These are phyloP conservation scores for Camponotus floridanus DNA, from an alignment of 1,140 invertebrate genomes.

Conservation along the genomic window DNA sequence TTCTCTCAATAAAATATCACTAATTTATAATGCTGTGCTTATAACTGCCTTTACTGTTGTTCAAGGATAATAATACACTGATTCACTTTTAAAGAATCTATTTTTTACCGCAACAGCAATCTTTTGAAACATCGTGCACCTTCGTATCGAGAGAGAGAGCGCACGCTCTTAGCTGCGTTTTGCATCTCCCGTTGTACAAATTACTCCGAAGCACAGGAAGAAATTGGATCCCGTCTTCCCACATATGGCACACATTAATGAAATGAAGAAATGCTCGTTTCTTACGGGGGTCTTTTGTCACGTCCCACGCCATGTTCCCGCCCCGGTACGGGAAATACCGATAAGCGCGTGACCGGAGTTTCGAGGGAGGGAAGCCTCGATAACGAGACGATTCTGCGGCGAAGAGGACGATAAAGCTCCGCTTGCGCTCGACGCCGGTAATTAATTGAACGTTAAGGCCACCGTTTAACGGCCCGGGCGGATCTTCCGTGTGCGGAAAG, in stretches of 20 bases:
- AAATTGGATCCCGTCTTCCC: conserved; percentile 23
- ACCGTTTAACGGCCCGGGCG: conserved; percentile 36
- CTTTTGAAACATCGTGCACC: not conserved
- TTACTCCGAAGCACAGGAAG: not conserved
- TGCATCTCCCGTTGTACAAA: conserved; percentile 1
- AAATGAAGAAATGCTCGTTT: conserved; percentile 48
- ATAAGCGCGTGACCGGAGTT: conserved; percentile 55
- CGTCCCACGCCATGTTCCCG: conserved; percentile 40
- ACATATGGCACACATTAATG: conserved; percentile 17
- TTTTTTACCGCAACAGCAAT: not conserved
- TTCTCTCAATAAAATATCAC: too few relatives aligned
- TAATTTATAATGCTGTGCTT: too few relatives aligned
- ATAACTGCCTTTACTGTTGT: too few relatives aligned
- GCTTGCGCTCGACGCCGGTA: conserved; percentile 36
- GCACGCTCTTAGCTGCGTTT: conserved; percentile 1
- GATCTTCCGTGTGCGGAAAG: conserved; percentile 38
- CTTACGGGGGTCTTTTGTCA: conserved; percentile 42
- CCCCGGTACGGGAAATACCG: conserved; percentile 31
- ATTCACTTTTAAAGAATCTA: too few relatives aligned
- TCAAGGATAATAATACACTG: too few relatives aligned
- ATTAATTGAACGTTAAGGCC: conserved; percentile 57
- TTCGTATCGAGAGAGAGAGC: not conserved
- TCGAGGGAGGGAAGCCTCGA: conserved; percentile 43
- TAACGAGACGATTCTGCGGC: conserved; percentile 57
- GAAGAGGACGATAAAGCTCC: conserved; percentile 57